Base-by-base conservation (phyloP, 2,888 invertebrate genomes). In the Eristalinus aeneus region DNA sequence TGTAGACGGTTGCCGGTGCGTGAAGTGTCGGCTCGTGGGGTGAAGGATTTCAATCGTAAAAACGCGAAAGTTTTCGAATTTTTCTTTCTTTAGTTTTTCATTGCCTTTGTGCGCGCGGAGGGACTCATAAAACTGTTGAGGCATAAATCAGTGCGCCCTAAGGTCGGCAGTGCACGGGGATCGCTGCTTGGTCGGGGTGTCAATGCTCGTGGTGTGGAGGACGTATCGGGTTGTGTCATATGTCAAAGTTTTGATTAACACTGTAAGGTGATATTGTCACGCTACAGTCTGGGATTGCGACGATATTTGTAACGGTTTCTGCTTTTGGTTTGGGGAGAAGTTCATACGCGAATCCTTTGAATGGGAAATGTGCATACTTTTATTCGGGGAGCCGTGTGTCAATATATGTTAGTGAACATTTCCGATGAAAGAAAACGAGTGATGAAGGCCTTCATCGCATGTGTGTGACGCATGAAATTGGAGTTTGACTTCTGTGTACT, bases 231-330 rank as follows among this genome's bases (percentile, higher is more conserved):
- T n/a, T 65, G 32, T 72, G 72, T 61, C 67, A 65, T 73, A 72
- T 73, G 79, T 53, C 72, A 79, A 79, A 79, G 76, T 83, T 89
- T 89, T 90, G 90, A 90, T 89, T 90, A 90, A 89, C 89, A 88
- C 89, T 89, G 89, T 90, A 89, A 91, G 90, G 89, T 90, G 90
- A 89, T 90, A 90, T 89, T 89, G 90, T 90, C 90, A 90, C 90
- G 90, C 91, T 87, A 90, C 89, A 89, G 87, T 88, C 88, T 88
- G 4, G 27, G n/a, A 61, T 32, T 46, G 16, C 16, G 46, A 34
- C 27, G 27, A 27, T 27, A 27, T 27, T 27, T 27, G 5, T 27
- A 3, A 27, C 27, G 5, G 27, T 27, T 27, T n/a, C n/a, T n/a
- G n/a, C n/a, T n/a, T n/a, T n/a, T 27, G 27, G 27, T 27, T 27